Evolutionary conservation across 2,888 invertebrate species (phyloP), one percentile per base, ranked within the genome.

Genomic region (Nezara viridula): DNA sequence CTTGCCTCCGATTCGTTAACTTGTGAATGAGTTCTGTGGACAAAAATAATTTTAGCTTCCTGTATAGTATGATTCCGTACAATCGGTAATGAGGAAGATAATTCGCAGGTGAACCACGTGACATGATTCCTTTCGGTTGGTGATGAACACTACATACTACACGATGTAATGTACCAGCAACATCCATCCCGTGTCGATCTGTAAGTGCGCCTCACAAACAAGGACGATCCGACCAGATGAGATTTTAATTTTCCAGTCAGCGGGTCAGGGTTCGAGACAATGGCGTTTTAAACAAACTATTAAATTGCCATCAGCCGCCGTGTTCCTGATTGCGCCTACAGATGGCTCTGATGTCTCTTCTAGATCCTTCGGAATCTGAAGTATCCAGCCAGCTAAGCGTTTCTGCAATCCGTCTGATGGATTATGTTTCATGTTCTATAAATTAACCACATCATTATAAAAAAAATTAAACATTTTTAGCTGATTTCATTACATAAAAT

Each of bases 211-310:
- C 44, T 81, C 44, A 21, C 32, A 32, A 47, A 55, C 55, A 86
- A 86, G 60, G 52, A 32, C 40, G 21, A 10, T 44, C 16, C 3
- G 60, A 7, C 19, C 60, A 88, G 66, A 88, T 88, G 88, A 44
- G 88, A 47, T 73, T 88, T 73, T 88, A 88, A 88, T 88, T 60
- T n/a, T 40, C 86, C 86, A 52, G n/a, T 40, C 66, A 47, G 3
- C 60, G 49, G 88, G 88, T 88, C 88, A 88, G 88, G 88, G 66
- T 32, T 47, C 40, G 60, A 7, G 40, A 52, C 44, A 88, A 44
- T 44, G 60, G 44, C 27, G 24, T 88, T 88, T 55, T 66, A 88
- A 44, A 73, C 88, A 73, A 66, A 73, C 88, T 88, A 88, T 88
- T 88, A 88, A 55, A 88, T 73, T 19, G 10, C 88, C 88, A 88